Percentiles rank a stretch among this genome's conserved stretches.
phyloP scores from a whole-genome alignment of 2,113 vertebrate genomes.

The Buteo buteo region DNA sequence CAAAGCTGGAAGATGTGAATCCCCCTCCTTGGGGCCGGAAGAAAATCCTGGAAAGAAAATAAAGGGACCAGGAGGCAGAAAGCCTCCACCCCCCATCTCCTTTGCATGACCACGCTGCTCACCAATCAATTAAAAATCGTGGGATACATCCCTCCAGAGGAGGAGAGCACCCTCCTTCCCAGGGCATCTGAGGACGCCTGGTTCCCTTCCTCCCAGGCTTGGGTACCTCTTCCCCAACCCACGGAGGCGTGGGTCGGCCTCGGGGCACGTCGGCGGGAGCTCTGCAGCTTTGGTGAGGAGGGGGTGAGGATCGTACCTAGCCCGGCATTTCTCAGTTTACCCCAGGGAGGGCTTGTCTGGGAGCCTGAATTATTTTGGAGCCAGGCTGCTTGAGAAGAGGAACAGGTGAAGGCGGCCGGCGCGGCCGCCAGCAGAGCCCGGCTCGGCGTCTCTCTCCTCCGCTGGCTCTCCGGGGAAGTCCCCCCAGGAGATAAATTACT shows the following conservation, averaged over 20 bases:
- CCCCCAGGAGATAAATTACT: conserved; percentile 1
- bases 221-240: neutral
- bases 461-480: neutral
- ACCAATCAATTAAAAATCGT: rapidly evolving
- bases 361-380: neutral
- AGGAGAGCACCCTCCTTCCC: neutral
- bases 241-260: rapidly evolving
- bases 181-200: neutral
- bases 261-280: rapidly evolving
- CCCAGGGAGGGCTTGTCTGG: conserved; percentile 3
- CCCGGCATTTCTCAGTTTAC: neutral
- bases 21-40: neutral
- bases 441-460: neutral
- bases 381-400: conserved; percentile 9
- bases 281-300: neutral
- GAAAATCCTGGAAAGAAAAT: neutral
- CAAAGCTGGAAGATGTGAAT: neutral
- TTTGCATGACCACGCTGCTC: rapidly evolving
- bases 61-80: neutral
- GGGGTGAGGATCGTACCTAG: neutral
- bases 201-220: neutral
- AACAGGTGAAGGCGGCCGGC: conserved; percentile 42
- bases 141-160: rapidly evolving
- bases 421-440: neutral
- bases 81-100: too few relatives aligned